Evolutionary conservation across 1,140 invertebrate species (phyloP).

Genomic region (Hylaeus anthracinus): DNA sequence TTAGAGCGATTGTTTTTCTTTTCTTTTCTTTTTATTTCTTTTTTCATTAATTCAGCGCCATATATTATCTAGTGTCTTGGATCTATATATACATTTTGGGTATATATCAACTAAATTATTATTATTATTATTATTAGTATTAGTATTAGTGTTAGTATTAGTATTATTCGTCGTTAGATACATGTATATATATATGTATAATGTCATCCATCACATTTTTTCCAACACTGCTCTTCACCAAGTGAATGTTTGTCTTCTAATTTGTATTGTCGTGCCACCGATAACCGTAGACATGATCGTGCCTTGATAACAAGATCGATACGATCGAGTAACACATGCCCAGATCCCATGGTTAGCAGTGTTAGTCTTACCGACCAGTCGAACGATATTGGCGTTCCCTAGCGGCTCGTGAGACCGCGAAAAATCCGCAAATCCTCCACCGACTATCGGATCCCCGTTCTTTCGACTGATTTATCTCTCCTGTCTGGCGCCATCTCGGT

Average conservation of each 20-base stretch:
- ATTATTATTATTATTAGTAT: constrained; percentile 6
- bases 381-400: constrained; percentile 30
- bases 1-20: constrained; percentile 49
- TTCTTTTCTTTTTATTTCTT: background rate
- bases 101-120: constrained; percentile 20
- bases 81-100: constrained; percentile 24
- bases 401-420: constrained; percentile 29
- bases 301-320: constrained; percentile 14
- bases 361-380: constrained; percentile 27
- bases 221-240: constrained; percentile 25
- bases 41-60: constrained; percentile 36
- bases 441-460: background rate
- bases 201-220: background rate
- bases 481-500: background rate
- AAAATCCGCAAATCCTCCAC: background rate
- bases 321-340: constrained; percentile 17
- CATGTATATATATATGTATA: no score
- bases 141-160: constrained; percentile 14
- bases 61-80: constrained; percentile 54
- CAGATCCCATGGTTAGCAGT: constrained; percentile 15
- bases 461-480: background rate
- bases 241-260: constrained; percentile 40
- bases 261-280: constrained; percentile 37
- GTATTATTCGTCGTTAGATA: constrained; percentile 39
- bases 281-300: constrained; percentile 17